Percentiles rank a stretch among this genome's conserved stretches.
Evolutionary conservation across 1,140 invertebrate genomes (phyloP).

Genomic region (Aphidius gifuensis): DNA sequence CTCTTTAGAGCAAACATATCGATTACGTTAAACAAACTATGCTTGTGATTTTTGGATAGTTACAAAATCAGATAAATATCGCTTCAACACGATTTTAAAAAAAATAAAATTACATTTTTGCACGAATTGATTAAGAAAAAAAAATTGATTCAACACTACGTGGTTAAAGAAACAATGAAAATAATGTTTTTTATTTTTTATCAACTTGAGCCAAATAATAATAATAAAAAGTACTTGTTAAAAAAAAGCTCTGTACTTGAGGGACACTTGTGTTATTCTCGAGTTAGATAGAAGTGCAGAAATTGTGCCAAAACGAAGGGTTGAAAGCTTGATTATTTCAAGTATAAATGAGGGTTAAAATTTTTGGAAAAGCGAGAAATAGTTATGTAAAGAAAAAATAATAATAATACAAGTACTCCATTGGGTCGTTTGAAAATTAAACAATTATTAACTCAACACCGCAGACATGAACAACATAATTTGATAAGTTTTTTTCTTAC

Average conservation of each 20-base stretch:
- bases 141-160: too few species aligned
- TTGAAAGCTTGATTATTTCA: constrained; percentile 13
- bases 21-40: too few species aligned
- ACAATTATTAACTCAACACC: constrained; percentile 56
- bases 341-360: constrained; percentile 13
- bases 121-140: too few species aligned
- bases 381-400: constrained; percentile 15
- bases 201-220: not conserved
- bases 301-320: constrained; percentile 15
- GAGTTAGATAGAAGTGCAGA: constrained; percentile 12
- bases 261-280: constrained; percentile 23
- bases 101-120: too few species aligned
- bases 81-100: too few species aligned
- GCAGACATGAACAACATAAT: constrained; percentile 50
- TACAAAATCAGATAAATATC: too few species aligned
- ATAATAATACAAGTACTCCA: constrained; percentile 17
- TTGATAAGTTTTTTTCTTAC: constrained; percentile 44
- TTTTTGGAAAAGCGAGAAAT: constrained; percentile 22
- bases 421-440: constrained; percentile 50
- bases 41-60: too few species aligned
- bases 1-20: too few species aligned
- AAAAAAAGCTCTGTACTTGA: constrained; percentile 17
- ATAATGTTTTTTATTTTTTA: too few species aligned
- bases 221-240: constrained; percentile 1
- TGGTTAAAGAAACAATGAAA: too few species aligned